These are phyloP conservation scores for Leptopilina boulardi DNA, from an alignment of 1,140 invertebrate genomes.

Conservation along the genomic window DNA sequence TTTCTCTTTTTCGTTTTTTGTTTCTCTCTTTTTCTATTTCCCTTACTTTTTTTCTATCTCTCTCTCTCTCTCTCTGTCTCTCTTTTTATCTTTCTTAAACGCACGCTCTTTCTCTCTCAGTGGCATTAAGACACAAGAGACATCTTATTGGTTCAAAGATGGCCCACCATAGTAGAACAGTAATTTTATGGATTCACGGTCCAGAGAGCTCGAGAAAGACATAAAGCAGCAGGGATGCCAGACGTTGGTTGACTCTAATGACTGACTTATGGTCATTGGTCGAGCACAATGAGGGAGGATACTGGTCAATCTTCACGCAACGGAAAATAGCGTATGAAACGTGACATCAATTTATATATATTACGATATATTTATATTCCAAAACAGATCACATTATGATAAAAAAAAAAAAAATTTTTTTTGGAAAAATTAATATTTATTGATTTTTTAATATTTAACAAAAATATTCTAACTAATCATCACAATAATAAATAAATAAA, in stretches of 20 bases:
- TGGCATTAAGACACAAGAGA: background rate
- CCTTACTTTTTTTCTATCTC: background rate
- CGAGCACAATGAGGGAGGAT: constrained; percentile 52
- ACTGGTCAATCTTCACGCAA: constrained; percentile 49
- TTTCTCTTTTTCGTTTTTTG: too few relatives aligned
- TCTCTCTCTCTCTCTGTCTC: constrained; percentile 5
- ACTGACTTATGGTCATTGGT: constrained; percentile 58
- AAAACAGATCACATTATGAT: too few relatives aligned
- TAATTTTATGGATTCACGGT: constrained; percentile 60
- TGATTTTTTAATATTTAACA: too few relatives aligned
- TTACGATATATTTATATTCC: too few relatives aligned
- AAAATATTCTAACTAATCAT: too few relatives aligned
- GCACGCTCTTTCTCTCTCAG: background rate
- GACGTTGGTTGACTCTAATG: constrained; percentile 55
- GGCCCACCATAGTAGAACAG: constrained; percentile 50
- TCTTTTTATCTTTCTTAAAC: too few relatives aligned
- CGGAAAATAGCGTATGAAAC: constrained; percentile 40
- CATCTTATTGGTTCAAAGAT: constrained; percentile 34
- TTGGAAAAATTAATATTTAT: too few relatives aligned
- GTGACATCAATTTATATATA: background rate
- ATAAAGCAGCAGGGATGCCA: constrained; percentile 61
- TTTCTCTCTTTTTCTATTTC: too few relatives aligned
- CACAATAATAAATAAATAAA: too few relatives aligned
- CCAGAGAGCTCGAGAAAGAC: constrained; percentile 49
- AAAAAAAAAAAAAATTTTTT: too few relatives aligned